Conservation (phyloP, 1,140 invertebrate species). For the Grapholita molesta region DNA sequence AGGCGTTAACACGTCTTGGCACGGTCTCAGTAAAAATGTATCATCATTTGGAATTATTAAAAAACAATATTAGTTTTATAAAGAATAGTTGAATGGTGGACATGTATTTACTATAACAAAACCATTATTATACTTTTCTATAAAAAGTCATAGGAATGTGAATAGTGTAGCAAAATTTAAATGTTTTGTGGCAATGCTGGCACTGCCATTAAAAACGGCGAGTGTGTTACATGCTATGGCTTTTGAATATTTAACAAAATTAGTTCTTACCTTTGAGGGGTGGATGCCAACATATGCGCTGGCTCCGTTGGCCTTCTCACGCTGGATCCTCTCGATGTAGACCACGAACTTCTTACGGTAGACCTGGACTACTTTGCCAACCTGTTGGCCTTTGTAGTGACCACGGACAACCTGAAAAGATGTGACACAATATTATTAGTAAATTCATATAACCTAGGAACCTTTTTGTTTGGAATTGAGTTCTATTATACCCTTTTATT, state of each 20-base stretch:
- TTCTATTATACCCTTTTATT: too few species aligned
- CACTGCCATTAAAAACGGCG: too few species aligned
- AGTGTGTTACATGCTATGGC: too few species aligned
- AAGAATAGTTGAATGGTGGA: too few species aligned
- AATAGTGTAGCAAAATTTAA: too few species aligned
- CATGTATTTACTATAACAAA: too few species aligned
- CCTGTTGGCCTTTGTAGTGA: slow-evolving; percentile 99
- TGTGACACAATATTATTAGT: slow-evolving; percentile 3
- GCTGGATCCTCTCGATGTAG: slow-evolving; percentile 98
- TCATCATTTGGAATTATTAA: slow-evolving; percentile 45
- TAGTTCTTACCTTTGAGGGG: slow-evolving; percentile 92
- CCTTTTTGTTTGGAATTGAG: too few species aligned
- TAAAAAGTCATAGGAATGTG: too few species aligned
- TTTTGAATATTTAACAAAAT: slow-evolving; percentile 1
- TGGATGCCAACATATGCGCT: slow-evolving; percentile 99
- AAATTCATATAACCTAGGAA: too few species aligned
- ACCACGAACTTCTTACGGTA: slow-evolving; percentile 99
- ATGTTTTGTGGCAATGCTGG: too few species aligned
- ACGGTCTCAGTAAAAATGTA: slow-evolving; percentile 48
- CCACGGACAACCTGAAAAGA: slow-evolving; percentile 92
- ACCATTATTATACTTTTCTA: too few species aligned
- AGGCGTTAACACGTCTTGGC: slow-evolving; percentile 38
- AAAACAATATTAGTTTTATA: neutral
- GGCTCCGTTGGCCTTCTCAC: slow-evolving; percentile 99
- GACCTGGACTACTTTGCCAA: slow-evolving; percentile 98